Percentiles rank a stretch among this genome's conserved stretches.
phyloP scores from a whole-genome alignment of 1,140 invertebrate genomes.

The Bombus polaris region DNA sequence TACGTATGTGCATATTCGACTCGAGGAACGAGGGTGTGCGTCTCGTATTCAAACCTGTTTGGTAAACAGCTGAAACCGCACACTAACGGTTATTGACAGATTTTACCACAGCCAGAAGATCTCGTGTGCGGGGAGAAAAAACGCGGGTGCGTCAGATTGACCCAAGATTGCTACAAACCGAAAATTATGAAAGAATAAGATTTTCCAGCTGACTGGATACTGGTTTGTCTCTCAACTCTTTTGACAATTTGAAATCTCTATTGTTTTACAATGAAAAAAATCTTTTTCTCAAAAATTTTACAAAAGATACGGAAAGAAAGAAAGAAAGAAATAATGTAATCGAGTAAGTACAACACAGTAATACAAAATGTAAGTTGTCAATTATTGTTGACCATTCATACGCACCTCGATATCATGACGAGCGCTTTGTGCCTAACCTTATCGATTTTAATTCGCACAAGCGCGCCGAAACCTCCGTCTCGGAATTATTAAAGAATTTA shows the following conservation, averaged over 20 bases:
- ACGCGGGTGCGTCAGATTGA: background rate
- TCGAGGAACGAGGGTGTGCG: slow-evolving; percentile 22
- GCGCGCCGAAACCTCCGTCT: background rate
- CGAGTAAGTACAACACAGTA: background rate
- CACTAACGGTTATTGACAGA: slow-evolving; percentile 58
- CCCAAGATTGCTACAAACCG: background rate
- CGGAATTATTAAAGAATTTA: slow-evolving; percentile 14
- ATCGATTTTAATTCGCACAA: slow-evolving; percentile 35
- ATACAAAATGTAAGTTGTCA: background rate
- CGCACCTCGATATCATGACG: background rate
- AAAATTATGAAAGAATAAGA: background rate
- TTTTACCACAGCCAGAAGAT: slow-evolving; percentile 48
- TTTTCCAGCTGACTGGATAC: background rate
- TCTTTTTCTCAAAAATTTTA: background rate
- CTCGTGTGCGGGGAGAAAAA: background rate
- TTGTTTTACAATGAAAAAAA: background rate
- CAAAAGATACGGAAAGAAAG: background rate
- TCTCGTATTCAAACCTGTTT: slow-evolving; percentile 59
- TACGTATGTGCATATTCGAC: background rate
- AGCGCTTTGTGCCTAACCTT: background rate
- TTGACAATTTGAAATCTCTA: background rate
- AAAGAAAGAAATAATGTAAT: too few relatives aligned
- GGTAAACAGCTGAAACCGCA: slow-evolving; percentile 54
- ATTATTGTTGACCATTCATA: slow-evolving; percentile 2
- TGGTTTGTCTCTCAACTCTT: background rate